phyloP scores from a whole-genome alignment of 2,888 invertebrate species.

The Alloscopus bannaensis region DNA sequence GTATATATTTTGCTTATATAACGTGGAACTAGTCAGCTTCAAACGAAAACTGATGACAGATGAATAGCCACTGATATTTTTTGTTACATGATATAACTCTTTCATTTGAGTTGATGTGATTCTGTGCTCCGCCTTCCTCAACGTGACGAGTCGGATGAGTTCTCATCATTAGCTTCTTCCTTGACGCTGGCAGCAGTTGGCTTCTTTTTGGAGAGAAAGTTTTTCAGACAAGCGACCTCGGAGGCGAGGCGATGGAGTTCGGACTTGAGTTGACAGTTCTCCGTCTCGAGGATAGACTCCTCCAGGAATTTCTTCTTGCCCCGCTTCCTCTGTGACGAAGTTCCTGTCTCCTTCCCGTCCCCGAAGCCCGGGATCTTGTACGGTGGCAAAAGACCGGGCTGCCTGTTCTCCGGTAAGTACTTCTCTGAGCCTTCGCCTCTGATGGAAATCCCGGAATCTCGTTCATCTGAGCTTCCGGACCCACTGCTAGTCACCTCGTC shows the following conservation, averaged over 20 bases:
- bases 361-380: slow-evolving; percentile 76
- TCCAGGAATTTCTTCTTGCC: slow-evolving; percentile 75
- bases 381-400: slow-evolving; percentile 70
- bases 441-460: slow-evolving; percentile 90
- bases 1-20: too few relatives aligned
- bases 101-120: too few relatives aligned
- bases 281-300: slow-evolving; percentile 74
- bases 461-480: slow-evolving; percentile 88
- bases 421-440: slow-evolving; percentile 71
- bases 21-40: too few relatives aligned
- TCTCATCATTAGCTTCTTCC: slow-evolving; percentile 46
- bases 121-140: too few relatives aligned
- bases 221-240: slow-evolving; percentile 92
- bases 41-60: too few relatives aligned
- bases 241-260: slow-evolving; percentile 91
- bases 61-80: too few relatives aligned
- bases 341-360: slow-evolving; percentile 72
- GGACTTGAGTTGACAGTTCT: slow-evolving; percentile 83
- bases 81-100: too few relatives aligned
- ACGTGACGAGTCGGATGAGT: slow-evolving; percentile 24
- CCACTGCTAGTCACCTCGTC: slow-evolving; percentile 79
- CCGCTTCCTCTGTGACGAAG: slow-evolving; percentile 77
- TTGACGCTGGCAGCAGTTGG: slow-evolving; percentile 47
- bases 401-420: slow-evolving; percentile 65
- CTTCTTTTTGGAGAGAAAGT: slow-evolving; percentile 74